phyloP scores from a whole-genome alignment of 2,113 vertebrate genomes.

The Hemiprocne comata region DNA sequence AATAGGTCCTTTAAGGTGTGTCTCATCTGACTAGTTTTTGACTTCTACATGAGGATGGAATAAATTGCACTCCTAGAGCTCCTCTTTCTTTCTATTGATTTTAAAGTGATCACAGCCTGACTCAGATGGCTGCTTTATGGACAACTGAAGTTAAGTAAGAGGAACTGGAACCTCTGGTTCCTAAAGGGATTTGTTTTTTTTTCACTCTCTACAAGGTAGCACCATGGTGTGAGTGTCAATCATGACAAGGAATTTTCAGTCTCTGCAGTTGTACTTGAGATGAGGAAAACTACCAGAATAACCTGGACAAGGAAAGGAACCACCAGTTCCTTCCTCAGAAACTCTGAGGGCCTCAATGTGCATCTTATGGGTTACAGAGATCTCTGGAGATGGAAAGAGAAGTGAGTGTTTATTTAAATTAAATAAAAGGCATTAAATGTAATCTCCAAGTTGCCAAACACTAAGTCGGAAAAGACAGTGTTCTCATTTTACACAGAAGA shows the following conservation, averaged over 20 bases:
- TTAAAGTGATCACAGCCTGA: background rate
- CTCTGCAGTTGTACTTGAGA: background rate
- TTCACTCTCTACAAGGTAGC: background rate
- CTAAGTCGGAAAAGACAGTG: background rate
- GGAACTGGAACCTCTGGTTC: background rate
- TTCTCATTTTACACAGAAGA: background rate
- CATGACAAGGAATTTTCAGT: background rate
- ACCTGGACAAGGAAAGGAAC: background rate
- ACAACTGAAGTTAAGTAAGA: background rate
- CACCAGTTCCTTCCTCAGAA: background rate
- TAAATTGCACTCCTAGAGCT: background rate
- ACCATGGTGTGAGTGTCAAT: background rate
- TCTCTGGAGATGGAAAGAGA: background rate
- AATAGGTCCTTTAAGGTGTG: background rate
- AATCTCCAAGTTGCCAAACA: background rate
- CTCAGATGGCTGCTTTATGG: background rate
- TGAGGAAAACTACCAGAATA: background rate
- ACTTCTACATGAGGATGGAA: background rate
- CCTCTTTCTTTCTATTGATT: background rate
- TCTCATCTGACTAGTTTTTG: background rate
- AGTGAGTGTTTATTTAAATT: background rate
- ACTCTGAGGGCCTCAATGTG: background rate
- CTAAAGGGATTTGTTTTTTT: background rate
- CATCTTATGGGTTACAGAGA: background rate
- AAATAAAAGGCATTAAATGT: background rate